These are phyloP conservation scores for Crematogaster levior DNA, from an alignment of 2,888 invertebrate genomes.

Conservation along the genomic window DNA sequence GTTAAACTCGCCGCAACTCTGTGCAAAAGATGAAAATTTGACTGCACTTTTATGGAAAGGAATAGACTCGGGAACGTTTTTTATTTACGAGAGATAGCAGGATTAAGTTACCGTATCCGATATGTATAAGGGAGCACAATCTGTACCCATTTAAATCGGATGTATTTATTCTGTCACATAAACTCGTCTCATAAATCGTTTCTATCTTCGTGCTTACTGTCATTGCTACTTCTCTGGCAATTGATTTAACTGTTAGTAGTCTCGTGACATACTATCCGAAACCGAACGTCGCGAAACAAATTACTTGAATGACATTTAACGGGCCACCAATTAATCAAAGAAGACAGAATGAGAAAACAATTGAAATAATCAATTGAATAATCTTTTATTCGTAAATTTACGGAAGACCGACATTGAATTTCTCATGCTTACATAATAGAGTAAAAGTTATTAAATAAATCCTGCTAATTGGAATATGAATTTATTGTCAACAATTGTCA, in stretches of 20 bases:
- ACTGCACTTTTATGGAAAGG: neutral
- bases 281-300: constrained; percentile 44
- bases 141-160: neutral
- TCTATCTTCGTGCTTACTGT: constrained; percentile 30
- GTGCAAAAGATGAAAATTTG: constrained; percentile 9
- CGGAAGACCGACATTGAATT: neutral
- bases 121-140: neutral
- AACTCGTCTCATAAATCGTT: constrained; percentile 28
- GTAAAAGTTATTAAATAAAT: constrained; percentile 5
- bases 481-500: neutral
- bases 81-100: neutral
- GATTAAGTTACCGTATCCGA: neutral
- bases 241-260: constrained; percentile 61
- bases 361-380: constrained; percentile 22
- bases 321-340: constrained; percentile 43
- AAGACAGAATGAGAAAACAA: constrained; percentile 3
- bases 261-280: constrained; percentile 43
- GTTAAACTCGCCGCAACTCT: constrained; percentile 12
- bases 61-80: neutral
- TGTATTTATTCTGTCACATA: constrained; percentile 14
- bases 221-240: constrained; percentile 51
- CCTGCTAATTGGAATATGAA: neutral
- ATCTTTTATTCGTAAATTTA: neutral
- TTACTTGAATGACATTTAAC: constrained; percentile 44
- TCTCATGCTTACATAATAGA: constrained; percentile 22